Evolutionary conservation across 2,888 invertebrate genomes (phyloP).

Genomic region (Sminthurinus aureus): DNA sequence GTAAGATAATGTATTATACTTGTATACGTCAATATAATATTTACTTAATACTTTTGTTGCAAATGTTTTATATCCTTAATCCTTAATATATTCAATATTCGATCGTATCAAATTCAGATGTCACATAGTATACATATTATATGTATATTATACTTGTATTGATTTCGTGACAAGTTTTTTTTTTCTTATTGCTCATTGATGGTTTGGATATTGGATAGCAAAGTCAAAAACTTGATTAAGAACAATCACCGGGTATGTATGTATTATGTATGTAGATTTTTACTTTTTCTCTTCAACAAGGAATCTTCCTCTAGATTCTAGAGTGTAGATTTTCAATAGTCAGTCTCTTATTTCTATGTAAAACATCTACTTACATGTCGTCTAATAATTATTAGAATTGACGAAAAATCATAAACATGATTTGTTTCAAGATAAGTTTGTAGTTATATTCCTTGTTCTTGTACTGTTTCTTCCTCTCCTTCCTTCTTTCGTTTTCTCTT

Average conservation of each 20-base stretch:
- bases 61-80: neutral
- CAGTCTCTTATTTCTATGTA: slow-evolving; percentile 3
- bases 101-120: neutral
- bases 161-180: slow-evolving; percentile 14
- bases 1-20: too few relatives aligned
- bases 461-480: too few relatives aligned
- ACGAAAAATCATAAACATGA: neutral
- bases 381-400: neutral
- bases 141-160: neutral
- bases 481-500: neutral
- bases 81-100: too few relatives aligned
- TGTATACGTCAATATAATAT: too few relatives aligned
- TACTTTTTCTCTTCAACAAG: too few relatives aligned
- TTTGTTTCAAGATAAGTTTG: too few relatives aligned
- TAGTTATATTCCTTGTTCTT: too few relatives aligned
- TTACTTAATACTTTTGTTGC: too few relatives aligned
- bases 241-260: neutral
- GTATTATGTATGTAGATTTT: neutral
- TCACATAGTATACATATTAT: neutral
- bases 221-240: neutral
- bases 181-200: neutral
- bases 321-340: neutral
- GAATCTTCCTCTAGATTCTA: too few relatives aligned
- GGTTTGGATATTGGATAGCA: neutral
- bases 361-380: neutral